Conservation (phyloP, 1,140 invertebrate genomes). For the Papilio polytes region DNA sequence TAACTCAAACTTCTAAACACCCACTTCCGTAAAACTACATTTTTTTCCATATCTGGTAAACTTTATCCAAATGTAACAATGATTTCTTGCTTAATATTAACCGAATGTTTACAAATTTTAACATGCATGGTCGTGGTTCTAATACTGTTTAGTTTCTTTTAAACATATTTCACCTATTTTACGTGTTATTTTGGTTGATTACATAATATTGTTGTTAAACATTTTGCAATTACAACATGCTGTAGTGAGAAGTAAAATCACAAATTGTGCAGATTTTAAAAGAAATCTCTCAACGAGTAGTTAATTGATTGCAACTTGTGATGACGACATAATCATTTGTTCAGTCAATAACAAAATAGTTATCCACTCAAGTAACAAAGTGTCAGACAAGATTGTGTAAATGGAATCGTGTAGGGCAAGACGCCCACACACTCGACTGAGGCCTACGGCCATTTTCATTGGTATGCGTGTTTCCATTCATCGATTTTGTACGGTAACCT, state of each 20-base stretch:
- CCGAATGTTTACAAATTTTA: neutral
- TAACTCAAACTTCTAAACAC: constrained; percentile 37
- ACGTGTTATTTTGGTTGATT: neutral
- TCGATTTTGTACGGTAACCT: constrained; percentile 7
- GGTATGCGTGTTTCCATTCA: constrained; percentile 14
- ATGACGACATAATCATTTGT: neutral
- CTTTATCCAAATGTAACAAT: neutral
- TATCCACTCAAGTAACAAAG: constrained; percentile 1
- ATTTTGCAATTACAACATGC: neutral
- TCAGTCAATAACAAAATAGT: neutral
- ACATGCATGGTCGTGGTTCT: neutral
- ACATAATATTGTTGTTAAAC: neutral
- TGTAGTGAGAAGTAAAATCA: no score
- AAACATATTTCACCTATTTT: neutral
- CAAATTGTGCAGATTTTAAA: neutral
- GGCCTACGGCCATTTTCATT: constrained; percentile 13
- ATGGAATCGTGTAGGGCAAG: neutral
- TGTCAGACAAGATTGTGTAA: constrained; percentile 7
- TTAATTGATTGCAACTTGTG: neutral
- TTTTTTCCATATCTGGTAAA: constrained; percentile 28
- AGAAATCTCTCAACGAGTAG: neutral
- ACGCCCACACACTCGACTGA: neutral
- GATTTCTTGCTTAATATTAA: neutral
- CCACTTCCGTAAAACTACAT: constrained; percentile 37
- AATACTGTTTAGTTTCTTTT: neutral